Base-by-base conservation (phyloP, 2,113 vertebrate genomes). In the Tenrec ecaudatus region DNA sequence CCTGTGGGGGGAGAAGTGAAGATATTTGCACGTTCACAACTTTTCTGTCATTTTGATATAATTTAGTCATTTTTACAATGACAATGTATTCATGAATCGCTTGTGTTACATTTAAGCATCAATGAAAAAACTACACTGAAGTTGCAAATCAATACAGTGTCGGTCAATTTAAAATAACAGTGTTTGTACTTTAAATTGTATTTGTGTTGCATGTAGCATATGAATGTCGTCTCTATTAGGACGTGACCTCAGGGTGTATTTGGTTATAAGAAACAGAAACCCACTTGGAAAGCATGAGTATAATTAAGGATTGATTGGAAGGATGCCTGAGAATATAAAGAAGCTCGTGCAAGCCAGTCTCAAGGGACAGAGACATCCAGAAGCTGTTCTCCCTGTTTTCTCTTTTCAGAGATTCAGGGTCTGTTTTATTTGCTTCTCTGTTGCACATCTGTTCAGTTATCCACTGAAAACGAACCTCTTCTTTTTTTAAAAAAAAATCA, bases 101-200 rank as follows among this genome's bases (percentile, higher is more conserved):
- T 6, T 64, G 86, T 90, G 57, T 79, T 83, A 73, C 14, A n/a
- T 87, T 92, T 84, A 90, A 90, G 60, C 33, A 86, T 20, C 86
- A 87, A 84, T 88, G 16, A 22, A 12, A 84, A 85, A 58, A 80
- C 25, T 23, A 25, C 25, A 31, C 40, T 73, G 4, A 85, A 81
- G 80, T n/a, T 76, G 23, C 2, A 29, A 22, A 58, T 69, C 36
- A 81, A n/a, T 76, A 76, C 11, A 23, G 66, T 81, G 82, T 33
- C 23, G 62, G 38, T 36, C 91, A 82, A 75, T 36, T 36, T 81
- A 66, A 91, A 84, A 76, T n/a, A 1, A 86, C 25, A 71, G 60
- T 77, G 83, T 89, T 86, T 53, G 47, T 76, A 40, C 31, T 64
- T 31, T 81, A 57, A 93, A 15, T 29, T 88, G 15, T 81, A 0